phyloP scores from a whole-genome alignment of 1,140 invertebrate genomes.

The Bicyclus anynana region DNA sequence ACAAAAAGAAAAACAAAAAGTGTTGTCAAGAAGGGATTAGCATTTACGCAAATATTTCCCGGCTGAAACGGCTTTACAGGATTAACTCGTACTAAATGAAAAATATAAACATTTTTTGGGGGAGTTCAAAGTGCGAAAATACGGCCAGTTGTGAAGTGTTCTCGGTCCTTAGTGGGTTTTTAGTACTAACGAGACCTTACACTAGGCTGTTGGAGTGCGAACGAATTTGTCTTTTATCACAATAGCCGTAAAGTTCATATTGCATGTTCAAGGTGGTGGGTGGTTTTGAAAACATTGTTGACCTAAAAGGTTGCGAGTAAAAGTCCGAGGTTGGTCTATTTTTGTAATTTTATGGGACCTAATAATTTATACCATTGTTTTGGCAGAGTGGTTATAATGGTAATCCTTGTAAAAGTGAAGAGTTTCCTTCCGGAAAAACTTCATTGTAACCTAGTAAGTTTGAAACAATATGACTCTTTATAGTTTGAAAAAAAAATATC shows the following conservation, averaged over 20 bases:
- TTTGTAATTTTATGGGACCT: conserved; percentile 15
- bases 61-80: not conserved
- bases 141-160: conserved; percentile 25
- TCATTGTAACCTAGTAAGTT: too few species aligned
- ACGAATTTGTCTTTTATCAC: conserved; percentile 6
- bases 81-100: conserved; percentile 1
- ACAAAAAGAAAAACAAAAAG: too few species aligned
- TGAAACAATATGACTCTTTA: too few species aligned
- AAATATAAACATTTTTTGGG: conserved; percentile 15
- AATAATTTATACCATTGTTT: conserved; percentile 1
- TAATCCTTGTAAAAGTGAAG: not conserved
- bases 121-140: conserved; percentile 23
- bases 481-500: too few species aligned
- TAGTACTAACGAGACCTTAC: conserved; percentile 24
- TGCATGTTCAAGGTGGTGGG: not conserved
- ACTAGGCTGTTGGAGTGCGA: conserved; percentile 1
- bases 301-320: conserved; percentile 23
- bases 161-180: conserved; percentile 25
- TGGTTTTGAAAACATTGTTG: conserved; percentile 23
- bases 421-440: not conserved
- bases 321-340: conserved; percentile 23
- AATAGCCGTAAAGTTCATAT: not conserved
- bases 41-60: not conserved
- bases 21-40: too few species aligned
- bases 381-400: not conserved